Evolutionary conservation across 1,140 invertebrate genomes (phyloP).

Genomic region (Portunus trituberculatus): DNA sequence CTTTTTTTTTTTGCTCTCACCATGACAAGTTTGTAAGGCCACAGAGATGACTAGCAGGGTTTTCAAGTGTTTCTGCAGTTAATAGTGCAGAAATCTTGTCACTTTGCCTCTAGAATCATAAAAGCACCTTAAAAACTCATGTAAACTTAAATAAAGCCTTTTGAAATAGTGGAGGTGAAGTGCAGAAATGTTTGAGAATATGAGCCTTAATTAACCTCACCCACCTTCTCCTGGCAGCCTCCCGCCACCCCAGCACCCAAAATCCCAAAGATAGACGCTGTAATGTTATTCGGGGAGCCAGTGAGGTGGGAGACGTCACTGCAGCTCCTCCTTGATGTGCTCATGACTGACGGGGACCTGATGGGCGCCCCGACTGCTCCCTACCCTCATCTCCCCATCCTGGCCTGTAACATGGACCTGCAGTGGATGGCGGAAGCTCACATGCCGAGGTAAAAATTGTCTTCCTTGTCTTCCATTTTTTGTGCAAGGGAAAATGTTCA

Average conservation of each 20-base stretch:
- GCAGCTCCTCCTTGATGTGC: constrained; percentile 86
- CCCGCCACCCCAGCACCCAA: constrained; percentile 34
- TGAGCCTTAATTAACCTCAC: too few relatives aligned
- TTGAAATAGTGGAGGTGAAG: too few relatives aligned
- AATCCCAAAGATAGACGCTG: constrained; percentile 82
- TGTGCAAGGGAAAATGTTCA: neutral
- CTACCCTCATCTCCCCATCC: constrained; percentile 85
- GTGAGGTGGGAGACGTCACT: constrained; percentile 85
- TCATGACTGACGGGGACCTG: constrained; percentile 84
- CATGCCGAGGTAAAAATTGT: constrained; percentile 82
- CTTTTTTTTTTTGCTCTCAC: too few relatives aligned
- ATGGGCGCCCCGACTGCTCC: constrained; percentile 78
- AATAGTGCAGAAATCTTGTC: too few relatives aligned
- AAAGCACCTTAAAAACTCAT: too few relatives aligned
- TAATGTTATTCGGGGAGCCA: constrained; percentile 86
- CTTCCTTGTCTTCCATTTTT: constrained; percentile 52
- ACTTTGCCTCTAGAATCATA: too few relatives aligned
- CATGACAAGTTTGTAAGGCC: too few relatives aligned
- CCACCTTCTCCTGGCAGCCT: neutral
- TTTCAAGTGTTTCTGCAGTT: too few relatives aligned
- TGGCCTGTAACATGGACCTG: constrained; percentile 87
- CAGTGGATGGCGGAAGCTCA: constrained; percentile 86
- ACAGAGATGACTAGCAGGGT: too few relatives aligned
- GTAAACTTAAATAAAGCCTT: too few relatives aligned
- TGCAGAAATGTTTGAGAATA: too few relatives aligned